These are phyloP conservation scores for Steinernema scapterisci DNA, from an alignment of 2,888 invertebrate species.

Conservation along the genomic window DNA sequence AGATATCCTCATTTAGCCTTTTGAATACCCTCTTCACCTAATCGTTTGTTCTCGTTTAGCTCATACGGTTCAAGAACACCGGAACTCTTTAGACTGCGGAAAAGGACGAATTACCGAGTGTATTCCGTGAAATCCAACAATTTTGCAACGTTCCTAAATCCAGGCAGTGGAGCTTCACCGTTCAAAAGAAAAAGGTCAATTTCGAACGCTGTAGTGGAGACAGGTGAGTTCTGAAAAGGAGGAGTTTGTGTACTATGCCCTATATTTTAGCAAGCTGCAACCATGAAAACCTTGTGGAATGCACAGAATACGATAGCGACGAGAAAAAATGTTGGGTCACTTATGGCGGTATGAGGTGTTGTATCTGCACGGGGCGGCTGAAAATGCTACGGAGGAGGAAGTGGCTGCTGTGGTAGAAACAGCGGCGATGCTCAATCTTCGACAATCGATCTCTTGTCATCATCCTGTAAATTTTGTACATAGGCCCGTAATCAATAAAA, in stretches of 20 bases:
- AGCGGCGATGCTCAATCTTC: neutral
- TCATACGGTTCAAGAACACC: too few relatives aligned
- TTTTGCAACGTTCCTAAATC: neutral
- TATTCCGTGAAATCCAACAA: neutral
- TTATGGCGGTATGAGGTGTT: constrained; percentile 66
- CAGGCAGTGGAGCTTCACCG: too few relatives aligned
- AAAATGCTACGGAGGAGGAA: constrained; percentile 39
- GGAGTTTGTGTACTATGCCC: neutral
- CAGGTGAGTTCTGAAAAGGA: constrained; percentile 36
- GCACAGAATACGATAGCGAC: constrained; percentile 61
- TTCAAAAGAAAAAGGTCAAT: constrained; percentile 35
- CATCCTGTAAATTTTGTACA: too few relatives aligned
- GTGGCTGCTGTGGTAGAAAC: constrained; percentile 37
- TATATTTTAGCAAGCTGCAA: constrained; percentile 61
- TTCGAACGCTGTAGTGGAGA: constrained; percentile 46
- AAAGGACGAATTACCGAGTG: neutral
- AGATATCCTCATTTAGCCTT: too few relatives aligned
- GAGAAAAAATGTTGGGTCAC: constrained; percentile 66
- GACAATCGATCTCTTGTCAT: too few relatives aligned
- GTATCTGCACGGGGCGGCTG: constrained; percentile 60
- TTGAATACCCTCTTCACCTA: too few relatives aligned
- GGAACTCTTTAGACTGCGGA: neutral
- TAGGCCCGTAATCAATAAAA: too few relatives aligned
- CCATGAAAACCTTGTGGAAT: constrained; percentile 62
- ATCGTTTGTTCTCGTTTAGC: too few relatives aligned